Evolutionary conservation across 2,888 invertebrate genomes (phyloP), one percentile per base, ranked within the genome.

Genomic region (Troides helena): DNA sequence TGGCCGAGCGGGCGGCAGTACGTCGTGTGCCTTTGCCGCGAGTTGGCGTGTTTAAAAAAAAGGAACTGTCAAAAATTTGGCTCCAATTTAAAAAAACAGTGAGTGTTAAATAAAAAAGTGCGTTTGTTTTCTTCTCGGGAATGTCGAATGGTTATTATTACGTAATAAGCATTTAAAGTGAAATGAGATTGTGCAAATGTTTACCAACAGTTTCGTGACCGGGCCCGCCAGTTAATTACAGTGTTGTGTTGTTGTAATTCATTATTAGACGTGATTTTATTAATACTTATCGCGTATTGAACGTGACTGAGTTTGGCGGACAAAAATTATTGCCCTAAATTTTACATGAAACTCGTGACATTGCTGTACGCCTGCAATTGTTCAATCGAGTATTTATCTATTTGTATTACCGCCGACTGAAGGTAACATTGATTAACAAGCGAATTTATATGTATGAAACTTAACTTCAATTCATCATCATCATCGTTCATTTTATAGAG

Each of bases 21-120:
- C 75, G 74, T 76, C 80, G 77, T 76, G 81, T 71, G 72, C 78
- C 76, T 74, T 76, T 75, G 80, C 76, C 75, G 71, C 69, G 75
- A 66, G 43, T 69, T 64, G 78, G 79, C 78, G 81, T 74, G 72
- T 71, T 72, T 74, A 71, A 69, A 72, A 74, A 74, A 74, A 74
- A 72, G 71, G 66, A 71, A 73, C 72, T 76, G 75, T 74, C 74
- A 70, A 72, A 46, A 71, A 72, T 74, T 80, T 78, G 72, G 76
- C 78, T 76, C 79, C 75, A 76, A 74, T 74, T 76, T 46, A 12
- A 46, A 21, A 21, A 2, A 46, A 46, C 4, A 46, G 72, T 75
- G 79, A 56, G 56, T 56, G 65, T 69, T 60, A 63, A 58, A 63
- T 43, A 30, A 21, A 23, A 21, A 43, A 43, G 56, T 66, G 46